Percentiles rank a stretch among this genome's conserved stretches.
Conservation (phyloP, 2,888 invertebrate species). For the Eubasilissa splendida region DNA sequence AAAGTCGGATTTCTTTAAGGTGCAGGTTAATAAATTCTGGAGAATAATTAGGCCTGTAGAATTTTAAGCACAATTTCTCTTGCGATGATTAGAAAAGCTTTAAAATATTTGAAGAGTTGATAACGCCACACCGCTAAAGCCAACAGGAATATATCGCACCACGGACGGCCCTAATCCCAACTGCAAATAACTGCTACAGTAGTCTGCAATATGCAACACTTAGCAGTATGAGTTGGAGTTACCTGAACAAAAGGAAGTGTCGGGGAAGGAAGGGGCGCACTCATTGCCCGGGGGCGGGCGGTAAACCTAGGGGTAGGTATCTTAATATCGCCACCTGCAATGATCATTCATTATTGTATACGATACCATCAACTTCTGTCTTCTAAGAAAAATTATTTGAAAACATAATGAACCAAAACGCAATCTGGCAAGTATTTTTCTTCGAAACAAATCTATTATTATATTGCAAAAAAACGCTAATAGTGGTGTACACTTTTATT, state of each 20-base stretch:
- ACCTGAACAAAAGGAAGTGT: constrained; percentile 24
- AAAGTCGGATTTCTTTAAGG: too few species aligned
- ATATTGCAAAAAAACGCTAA: too few species aligned
- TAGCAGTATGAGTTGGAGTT: background rate
- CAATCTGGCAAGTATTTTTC: background rate
- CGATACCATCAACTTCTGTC: too few species aligned
- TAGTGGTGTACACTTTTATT: too few species aligned
- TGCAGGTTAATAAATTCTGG: too few species aligned
- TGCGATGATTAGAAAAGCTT: too few species aligned
- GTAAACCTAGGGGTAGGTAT: background rate
- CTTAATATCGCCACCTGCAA: background rate
- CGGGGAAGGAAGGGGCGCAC: constrained; percentile 3
- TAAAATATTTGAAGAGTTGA: too few species aligned
- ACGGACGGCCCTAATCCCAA: background rate
- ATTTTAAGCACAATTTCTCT: too few species aligned
- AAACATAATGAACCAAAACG: too few species aligned
- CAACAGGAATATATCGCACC: background rate
- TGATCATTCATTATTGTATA: background rate
- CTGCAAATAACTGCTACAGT: constrained; percentile 13
- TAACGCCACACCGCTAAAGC: background rate
- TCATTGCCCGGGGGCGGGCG: constrained; percentile 9
- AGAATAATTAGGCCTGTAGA: too few species aligned
- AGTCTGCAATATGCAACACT: constrained; percentile 8
- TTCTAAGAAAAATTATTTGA: too few species aligned
- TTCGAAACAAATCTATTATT: background rate